phyloP scores from a whole-genome alignment of 2,888 invertebrate genomes.

The Psylliodes chrysocephalus region DNA sequence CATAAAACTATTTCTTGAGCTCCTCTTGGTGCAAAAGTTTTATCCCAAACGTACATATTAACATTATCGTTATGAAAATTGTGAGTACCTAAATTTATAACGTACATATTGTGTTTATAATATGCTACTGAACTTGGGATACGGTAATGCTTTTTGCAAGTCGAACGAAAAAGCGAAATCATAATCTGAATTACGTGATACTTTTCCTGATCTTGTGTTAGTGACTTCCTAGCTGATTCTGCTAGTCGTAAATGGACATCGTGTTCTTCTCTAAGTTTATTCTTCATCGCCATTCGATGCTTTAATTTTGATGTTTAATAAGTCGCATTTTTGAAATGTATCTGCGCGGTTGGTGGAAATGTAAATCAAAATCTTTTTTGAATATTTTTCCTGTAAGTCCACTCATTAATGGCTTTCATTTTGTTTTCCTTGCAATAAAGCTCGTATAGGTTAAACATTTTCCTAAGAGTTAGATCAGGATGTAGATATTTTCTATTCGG shows the following conservation, averaged over 20 bases:
- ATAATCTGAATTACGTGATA: background rate
- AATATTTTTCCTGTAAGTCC: no score
- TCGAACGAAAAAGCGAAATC: background rate
- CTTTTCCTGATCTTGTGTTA: background rate
- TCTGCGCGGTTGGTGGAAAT: no score
- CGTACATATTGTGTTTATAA: constrained; percentile 3
- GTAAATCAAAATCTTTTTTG: no score
- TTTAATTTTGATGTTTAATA: background rate
- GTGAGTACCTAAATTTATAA: background rate
- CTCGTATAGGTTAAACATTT: background rate
- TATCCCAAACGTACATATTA: no score
- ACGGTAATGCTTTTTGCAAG: no score
- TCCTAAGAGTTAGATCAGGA: background rate
- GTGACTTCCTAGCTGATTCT: background rate
- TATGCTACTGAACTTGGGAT: background rate
- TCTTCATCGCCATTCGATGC: background rate
- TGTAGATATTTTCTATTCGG: background rate
- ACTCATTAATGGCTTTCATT: background rate
- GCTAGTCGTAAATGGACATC: background rate
- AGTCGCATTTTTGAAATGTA: no score
- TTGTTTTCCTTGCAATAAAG: background rate
- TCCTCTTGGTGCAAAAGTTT: no score
- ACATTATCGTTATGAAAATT: no score
- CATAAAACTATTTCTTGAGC: no score
- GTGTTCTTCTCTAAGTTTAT: background rate